Percentiles rank a stretch among this genome's conserved stretches.
Evolutionary conservation across 1,140 invertebrate genomes (phyloP).

Genomic region (Yoshiicerus persimilis): DNA sequence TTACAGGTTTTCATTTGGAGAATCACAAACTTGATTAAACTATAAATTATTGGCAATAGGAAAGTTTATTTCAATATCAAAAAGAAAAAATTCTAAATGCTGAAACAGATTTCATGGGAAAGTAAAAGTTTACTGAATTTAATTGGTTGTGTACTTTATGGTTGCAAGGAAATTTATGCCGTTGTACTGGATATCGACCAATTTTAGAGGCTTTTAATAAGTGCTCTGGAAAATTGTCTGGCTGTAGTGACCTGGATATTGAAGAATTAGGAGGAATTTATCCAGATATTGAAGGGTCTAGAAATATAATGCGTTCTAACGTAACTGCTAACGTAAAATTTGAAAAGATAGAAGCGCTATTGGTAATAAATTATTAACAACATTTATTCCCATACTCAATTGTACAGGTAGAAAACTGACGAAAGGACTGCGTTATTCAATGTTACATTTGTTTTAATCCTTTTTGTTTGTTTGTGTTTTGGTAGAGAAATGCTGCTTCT

Average conservation of each 20-base stretch:
- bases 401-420: too few species aligned
- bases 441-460: too few species aligned
- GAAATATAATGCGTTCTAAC: background rate
- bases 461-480: too few species aligned
- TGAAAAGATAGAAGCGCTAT: background rate
- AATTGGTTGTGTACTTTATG: background rate
- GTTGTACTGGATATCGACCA: slow-evolving; percentile 58
- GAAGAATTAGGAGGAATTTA: slow-evolving; percentile 18
- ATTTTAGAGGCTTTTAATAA: slow-evolving; percentile 56
- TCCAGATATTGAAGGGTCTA: background rate
- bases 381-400: too few species aligned
- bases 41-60: too few species aligned
- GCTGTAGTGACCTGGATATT: slow-evolving; percentile 13
- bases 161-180: slow-evolving; percentile 55
- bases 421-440: too few species aligned
- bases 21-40: too few species aligned
- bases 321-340: background rate
- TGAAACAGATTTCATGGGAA: too few species aligned
- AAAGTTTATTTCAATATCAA: too few species aligned
- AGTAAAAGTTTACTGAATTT: too few species aligned
- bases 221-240: slow-evolving; percentile 27
- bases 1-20: too few species aligned
- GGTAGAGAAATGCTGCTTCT: background rate
- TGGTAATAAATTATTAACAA: background rate
- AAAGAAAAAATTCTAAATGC: too few species aligned